Evolutionary conservation across 1,140 invertebrate genomes (phyloP).

Genomic region (Sycophila sp.): DNA sequence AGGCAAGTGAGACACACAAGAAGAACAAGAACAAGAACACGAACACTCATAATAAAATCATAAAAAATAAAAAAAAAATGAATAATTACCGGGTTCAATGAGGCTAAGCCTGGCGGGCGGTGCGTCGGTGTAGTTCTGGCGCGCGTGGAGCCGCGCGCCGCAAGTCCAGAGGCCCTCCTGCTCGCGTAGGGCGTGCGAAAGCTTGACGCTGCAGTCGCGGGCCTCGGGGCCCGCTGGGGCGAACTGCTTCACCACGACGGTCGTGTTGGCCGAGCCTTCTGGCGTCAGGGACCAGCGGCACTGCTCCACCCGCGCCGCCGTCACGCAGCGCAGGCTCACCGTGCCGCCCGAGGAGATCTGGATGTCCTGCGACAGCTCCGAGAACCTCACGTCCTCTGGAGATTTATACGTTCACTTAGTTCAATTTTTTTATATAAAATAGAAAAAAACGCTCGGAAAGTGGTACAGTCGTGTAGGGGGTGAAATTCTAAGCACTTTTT

Average conservation of each 20-base stretch:
- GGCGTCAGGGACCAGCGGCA: slow-evolving; percentile 63
- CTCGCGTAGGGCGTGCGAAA: slow-evolving; percentile 57
- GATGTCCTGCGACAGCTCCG: slow-evolving; percentile 61
- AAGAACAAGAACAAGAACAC: too few relatives aligned
- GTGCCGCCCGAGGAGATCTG: slow-evolving; percentile 60
- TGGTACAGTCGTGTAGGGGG: too few relatives aligned
- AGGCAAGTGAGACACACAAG: too few relatives aligned
- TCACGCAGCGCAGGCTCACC: slow-evolving; percentile 59
- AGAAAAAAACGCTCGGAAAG: too few relatives aligned
- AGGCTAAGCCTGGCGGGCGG: slow-evolving; percentile 64
- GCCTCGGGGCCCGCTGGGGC: slow-evolving; percentile 54
- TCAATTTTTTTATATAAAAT: background rate
- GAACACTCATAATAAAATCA: too few relatives aligned
- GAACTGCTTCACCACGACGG: slow-evolving; percentile 63
- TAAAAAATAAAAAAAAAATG: too few relatives aligned
- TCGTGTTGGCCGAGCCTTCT: slow-evolving; percentile 60
- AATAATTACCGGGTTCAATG: slow-evolving; percentile 61
- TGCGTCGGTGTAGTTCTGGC: slow-evolving; percentile 58
- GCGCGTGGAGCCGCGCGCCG: slow-evolving; percentile 55
- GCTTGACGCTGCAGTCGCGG: slow-evolving; percentile 60
- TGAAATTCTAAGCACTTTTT: too few relatives aligned
- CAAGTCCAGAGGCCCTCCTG: slow-evolving; percentile 63
- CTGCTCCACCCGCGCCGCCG: slow-evolving; percentile 57
- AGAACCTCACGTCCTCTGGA: slow-evolving; percentile 61
- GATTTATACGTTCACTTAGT: background rate